Percentiles rank a stretch among this genome's conserved stretches.
Evolutionary conservation across 2,888 invertebrate genomes (phyloP).

Genomic region (Himalopsyche japonica): DNA sequence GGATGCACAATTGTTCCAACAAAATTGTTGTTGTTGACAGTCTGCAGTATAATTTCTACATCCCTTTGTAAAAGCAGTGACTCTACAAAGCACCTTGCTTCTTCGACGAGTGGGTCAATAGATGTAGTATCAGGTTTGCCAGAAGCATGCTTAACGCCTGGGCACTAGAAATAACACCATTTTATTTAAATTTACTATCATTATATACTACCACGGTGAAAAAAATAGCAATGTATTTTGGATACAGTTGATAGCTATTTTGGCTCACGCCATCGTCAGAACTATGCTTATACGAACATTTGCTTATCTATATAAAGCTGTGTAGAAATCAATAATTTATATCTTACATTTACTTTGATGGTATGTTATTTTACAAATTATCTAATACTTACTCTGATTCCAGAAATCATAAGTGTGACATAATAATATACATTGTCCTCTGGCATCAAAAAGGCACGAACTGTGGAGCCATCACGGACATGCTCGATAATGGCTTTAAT

Average conservation of each 20-base stretch:
- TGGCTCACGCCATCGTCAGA: too few relatives aligned
- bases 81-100: conserved; percentile 94
- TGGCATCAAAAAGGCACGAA: conserved; percentile 88
- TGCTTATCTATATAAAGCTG: too few relatives aligned
- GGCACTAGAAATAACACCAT: conserved; percentile 61
- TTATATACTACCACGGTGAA: too few relatives aligned
- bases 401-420: conserved; percentile 93
- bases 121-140: conserved; percentile 69
- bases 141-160: conserved; percentile 77
- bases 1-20: conserved; percentile 94
- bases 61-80: conserved; percentile 88
- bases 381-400: conserved; percentile 72
- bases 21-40: conserved; percentile 90
- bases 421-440: conserved; percentile 71
- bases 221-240: too few relatives aligned
- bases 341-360: too few relatives aligned
- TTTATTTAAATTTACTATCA: too few relatives aligned
- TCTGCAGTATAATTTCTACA: conserved; percentile 87
- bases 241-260: too few relatives aligned
- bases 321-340: too few relatives aligned
- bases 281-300: too few relatives aligned
- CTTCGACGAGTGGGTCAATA: conserved; percentile 77
- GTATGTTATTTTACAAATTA: neutral
- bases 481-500: conserved; percentile 94
- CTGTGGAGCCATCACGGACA: conserved; percentile 95